Conservation (phyloP, 2,797 vertebrate genomes). For the Gila robusta region DNA sequence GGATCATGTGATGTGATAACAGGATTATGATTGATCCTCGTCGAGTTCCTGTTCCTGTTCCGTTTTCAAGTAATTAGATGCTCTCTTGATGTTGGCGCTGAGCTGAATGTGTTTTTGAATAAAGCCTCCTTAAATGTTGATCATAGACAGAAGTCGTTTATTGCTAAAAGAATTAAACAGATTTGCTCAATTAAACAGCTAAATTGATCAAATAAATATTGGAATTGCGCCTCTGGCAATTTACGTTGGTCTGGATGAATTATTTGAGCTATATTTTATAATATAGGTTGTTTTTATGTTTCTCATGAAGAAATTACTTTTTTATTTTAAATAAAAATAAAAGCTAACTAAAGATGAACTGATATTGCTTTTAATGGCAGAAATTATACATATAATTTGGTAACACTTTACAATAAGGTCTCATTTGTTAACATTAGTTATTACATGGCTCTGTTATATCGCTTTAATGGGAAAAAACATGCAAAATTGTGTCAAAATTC, state of each 20-base stretch:
- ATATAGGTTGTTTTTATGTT: background rate
- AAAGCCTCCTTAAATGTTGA: background rate
- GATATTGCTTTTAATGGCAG: too few relatives aligned
- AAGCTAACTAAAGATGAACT: too few relatives aligned
- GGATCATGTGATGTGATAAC: slow-evolving; percentile 46
- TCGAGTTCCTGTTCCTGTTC: slow-evolving; percentile 8
- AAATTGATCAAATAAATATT: background rate
- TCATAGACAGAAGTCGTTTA: background rate
- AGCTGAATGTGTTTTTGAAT: slow-evolving; percentile 2
- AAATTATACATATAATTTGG: too few relatives aligned
- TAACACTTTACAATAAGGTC: too few relatives aligned
- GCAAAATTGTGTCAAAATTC: too few relatives aligned
- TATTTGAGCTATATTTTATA: background rate
- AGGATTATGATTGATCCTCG: slow-evolving; percentile 39
- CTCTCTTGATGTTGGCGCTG: background rate
- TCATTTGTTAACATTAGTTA: too few relatives aligned
- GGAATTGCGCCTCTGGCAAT: background rate
- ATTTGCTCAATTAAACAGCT: background rate
- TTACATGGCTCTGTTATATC: too few relatives aligned
- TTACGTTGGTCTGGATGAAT: background rate
- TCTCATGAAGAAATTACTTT: too few relatives aligned
- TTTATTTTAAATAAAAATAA: too few relatives aligned
- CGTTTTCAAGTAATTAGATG: background rate
- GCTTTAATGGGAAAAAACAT: too few relatives aligned
- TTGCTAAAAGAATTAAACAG: background rate